Conservation (phyloP, 2,113 vertebrate genomes). For the Anarrhichthys ocellatus region DNA sequence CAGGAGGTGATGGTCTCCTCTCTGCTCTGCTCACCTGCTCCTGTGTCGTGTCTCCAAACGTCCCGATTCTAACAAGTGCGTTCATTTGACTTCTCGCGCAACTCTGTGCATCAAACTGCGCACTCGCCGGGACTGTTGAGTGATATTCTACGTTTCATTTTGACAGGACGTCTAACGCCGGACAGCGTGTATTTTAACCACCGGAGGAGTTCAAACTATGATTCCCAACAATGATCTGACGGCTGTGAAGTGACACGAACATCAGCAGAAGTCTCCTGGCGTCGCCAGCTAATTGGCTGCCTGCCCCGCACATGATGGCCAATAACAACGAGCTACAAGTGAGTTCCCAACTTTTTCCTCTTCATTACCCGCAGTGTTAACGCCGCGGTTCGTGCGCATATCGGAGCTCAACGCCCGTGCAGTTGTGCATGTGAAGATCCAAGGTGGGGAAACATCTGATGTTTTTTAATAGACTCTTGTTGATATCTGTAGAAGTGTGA, state of each 20-base stretch:
- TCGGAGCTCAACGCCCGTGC: too few species aligned
- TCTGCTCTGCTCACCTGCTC: conserved; percentile 35
- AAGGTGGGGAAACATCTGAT: not conserved
- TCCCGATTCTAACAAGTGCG: conserved; percentile 26
- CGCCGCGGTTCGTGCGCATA: not conserved
- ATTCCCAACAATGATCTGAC: conserved; percentile 48
- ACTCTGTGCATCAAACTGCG: not conserved
- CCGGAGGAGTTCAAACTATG: not conserved
- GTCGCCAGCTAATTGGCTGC: conserved; percentile 22
- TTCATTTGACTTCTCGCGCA: not conserved
- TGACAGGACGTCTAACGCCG: conserved; percentile 1
- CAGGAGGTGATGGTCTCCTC: conserved; percentile 60
- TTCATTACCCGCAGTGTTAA: not conserved
- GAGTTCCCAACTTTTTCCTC: conserved; percentile 55
- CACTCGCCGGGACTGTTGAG: not conserved
- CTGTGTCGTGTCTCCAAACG: not conserved
- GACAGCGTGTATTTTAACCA: conserved; percentile 4
- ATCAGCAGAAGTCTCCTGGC: conserved; percentile 32
- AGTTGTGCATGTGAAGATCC: not conserved
- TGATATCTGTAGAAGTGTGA: not conserved
- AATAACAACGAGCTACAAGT: conserved; percentile 79
- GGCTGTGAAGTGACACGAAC: conserved; percentile 27
- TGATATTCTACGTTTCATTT: not conserved
- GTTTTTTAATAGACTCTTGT: not conserved
- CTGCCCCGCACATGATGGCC: conserved; percentile 66